Conservation (phyloP, 2,797 vertebrate genomes). For the Pangasius larnaudii region DNA sequence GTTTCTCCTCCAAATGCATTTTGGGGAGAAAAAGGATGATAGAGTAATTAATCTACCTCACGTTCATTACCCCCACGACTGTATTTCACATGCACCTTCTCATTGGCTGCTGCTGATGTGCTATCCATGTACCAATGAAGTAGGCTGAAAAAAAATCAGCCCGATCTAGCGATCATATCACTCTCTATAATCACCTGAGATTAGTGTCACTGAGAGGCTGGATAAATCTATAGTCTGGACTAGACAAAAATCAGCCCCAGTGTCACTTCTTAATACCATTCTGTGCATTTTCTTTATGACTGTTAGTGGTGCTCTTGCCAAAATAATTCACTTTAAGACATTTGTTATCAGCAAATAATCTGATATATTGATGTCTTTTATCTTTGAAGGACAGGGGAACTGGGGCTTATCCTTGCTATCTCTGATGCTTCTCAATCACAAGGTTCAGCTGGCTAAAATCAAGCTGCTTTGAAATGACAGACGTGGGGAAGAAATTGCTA, state of each 20-base stretch:
- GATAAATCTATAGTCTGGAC: too few species aligned
- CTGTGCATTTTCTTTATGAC: not conserved
- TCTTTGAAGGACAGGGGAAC: not conserved
- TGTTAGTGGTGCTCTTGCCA: not conserved
- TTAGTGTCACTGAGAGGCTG: not conserved
- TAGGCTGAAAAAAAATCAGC: too few species aligned
- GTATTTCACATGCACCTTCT: not conserved
- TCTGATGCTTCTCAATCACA: not conserved
- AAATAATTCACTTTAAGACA: not conserved
- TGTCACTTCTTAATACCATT: not conserved
- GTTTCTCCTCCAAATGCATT: too few species aligned
- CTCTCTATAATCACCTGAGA: not conserved
- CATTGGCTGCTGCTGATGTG: not conserved
- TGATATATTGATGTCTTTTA: not conserved
- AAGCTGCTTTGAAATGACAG: not conserved
- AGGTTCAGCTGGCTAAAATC: not conserved
- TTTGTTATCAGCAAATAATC: not conserved
- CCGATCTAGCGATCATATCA: not conserved
- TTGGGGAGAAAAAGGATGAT: too few species aligned
- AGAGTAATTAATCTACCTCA: too few species aligned
- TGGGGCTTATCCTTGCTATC: not conserved
- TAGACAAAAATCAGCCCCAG: not conserved
- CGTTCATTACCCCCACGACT: too few species aligned
- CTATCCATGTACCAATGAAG: too few species aligned
- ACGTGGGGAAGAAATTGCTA: not conserved